Conservation (phyloP, 2,888 invertebrate genomes). For the Neoaliturus tenellus region DNA sequence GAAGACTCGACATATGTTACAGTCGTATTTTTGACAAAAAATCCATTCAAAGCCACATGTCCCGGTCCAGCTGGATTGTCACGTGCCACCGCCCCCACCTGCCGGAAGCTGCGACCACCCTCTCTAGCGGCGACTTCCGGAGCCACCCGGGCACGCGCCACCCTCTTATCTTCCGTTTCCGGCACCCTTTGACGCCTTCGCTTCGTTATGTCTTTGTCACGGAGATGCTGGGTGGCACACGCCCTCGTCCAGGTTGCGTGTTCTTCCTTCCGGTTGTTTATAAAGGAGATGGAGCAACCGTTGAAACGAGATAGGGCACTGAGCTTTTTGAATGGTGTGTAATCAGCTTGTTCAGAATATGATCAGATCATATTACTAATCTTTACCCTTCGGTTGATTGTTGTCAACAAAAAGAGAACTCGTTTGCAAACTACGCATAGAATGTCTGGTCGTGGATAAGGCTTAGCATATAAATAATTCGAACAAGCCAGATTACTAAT, state of each 20-base stretch:
- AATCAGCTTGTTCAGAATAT: too few relatives aligned
- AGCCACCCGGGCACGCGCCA: conserved; percentile 2
- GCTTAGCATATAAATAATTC: too few relatives aligned
- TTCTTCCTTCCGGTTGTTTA: not conserved
- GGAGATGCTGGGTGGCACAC: conserved; percentile 3
- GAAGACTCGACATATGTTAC: conserved; percentile 2
- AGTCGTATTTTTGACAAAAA: conserved; percentile 39
- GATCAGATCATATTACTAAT: too few relatives aligned
- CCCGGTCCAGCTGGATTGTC: conserved; percentile 24
- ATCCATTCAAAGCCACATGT: conserved; percentile 39
- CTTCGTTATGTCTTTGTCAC: conserved; percentile 29
- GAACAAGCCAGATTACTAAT: too few relatives aligned
- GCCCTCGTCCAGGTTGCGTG: not conserved
- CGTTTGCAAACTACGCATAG: too few relatives aligned
- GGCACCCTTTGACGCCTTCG: not conserved
- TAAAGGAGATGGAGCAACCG: not conserved
- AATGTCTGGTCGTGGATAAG: too few relatives aligned
- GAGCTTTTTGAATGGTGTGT: too few relatives aligned
- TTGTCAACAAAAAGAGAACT: too few relatives aligned
- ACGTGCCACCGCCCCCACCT: conserved; percentile 34
- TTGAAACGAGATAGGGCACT: not conserved
- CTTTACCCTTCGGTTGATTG: too few relatives aligned
- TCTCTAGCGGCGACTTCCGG: not conserved
- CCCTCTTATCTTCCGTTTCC: conserved; percentile 18
- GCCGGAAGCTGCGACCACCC: conserved; percentile 20